Conservation (phyloP, 2,888 invertebrate genomes). For the Incurvaria masculella region DNA sequence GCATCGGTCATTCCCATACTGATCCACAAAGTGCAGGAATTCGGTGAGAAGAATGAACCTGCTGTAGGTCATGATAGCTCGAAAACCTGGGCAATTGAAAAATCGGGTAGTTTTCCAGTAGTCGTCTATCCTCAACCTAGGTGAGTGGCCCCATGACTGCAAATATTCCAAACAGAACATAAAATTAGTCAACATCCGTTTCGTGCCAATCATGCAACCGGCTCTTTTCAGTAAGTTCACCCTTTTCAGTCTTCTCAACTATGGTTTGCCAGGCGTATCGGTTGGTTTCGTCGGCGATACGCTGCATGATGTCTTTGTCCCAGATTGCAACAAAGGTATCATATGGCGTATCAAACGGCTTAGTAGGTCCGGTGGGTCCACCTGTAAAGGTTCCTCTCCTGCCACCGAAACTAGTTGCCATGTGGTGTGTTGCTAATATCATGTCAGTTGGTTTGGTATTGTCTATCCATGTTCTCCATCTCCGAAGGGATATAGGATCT, state of each 20-base stretch:
- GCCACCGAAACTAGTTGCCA: not conserved
- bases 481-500: no score
- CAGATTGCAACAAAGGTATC: conserved; percentile 8
- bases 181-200: conserved; percentile 9
- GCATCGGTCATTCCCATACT: conserved; percentile 3
- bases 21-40: conserved; percentile 10
- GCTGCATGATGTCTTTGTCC: conserved; percentile 11
- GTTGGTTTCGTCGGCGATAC: conserved; percentile 12
- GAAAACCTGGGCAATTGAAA: conserved; percentile 6
- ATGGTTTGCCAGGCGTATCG: conserved; percentile 12
- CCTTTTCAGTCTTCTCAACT: conserved; percentile 9
- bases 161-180: conserved; percentile 8
- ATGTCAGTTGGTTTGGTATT: no score
- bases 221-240: conserved; percentile 7
- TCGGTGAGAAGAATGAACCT: conserved; percentile 7
- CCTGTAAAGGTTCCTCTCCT: not conserved
- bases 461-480: no score
- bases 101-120: conserved; percentile 9
- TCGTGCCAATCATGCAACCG: conserved; percentile 9
- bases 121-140: conserved; percentile 6
- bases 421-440: no score
- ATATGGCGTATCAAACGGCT: conserved; percentile 1
- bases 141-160: conserved; percentile 10
- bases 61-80: conserved; percentile 10
- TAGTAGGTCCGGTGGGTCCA: not conserved